Evolutionary conservation across 2,888 invertebrate genomes (phyloP).

Genomic region (Alentia gelatinosa): DNA sequence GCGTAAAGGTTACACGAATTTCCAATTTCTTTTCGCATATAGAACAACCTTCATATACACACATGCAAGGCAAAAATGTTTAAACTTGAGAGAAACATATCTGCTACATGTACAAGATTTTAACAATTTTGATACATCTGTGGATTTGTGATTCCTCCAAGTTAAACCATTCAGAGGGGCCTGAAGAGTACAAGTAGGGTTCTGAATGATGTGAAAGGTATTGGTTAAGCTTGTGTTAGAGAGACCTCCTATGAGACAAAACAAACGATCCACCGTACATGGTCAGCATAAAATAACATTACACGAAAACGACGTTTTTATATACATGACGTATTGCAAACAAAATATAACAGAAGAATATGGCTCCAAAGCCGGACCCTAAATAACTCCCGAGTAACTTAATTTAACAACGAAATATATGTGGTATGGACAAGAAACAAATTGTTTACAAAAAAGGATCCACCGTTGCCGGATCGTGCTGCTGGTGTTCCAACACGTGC

Average conservation of each 20-base stretch:
- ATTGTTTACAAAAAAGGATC: too few species aligned
- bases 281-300: background rate
- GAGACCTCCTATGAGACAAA: background rate
- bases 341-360: background rate
- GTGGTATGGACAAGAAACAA: too few species aligned
- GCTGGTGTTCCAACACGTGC: too few species aligned
- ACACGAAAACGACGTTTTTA: background rate
- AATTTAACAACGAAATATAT: too few species aligned
- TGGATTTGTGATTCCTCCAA: background rate
- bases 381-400: background rate
- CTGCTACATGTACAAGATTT: background rate
- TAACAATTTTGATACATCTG: background rate
- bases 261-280: background rate
- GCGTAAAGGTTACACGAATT: background rate
- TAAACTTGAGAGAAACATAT: background rate
- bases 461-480: too few species aligned
- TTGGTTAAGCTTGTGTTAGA: background rate
- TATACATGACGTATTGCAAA: background rate
- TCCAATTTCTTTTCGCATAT: background rate
- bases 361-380: background rate
- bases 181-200: background rate
- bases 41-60: background rate
- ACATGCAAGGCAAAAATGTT: background rate
- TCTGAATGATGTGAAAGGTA: background rate
- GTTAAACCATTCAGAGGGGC: background rate